Base-by-base conservation (phyloP, 2,797 vertebrate species). In the Esox lucius region DNA sequence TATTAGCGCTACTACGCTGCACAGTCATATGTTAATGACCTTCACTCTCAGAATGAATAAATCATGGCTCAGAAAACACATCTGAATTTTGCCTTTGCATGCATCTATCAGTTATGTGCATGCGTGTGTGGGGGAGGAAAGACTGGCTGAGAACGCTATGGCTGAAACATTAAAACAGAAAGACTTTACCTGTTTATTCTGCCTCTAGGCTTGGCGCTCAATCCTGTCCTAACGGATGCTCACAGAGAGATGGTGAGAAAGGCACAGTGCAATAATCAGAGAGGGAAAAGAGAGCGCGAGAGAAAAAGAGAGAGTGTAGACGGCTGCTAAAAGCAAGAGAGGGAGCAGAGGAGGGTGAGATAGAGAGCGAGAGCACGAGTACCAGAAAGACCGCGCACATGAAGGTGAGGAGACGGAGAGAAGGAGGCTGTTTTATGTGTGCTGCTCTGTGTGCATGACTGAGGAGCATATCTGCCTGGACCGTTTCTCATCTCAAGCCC, bases 1-100 rank as follows among this genome's bases (percentile, higher is more conserved):
- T 89, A 87, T 90, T 89, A 91, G 88, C 88, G 84, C 88, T 6
- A 31, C 13, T 86, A 80, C 81, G 84, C 82, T 72, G 77, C 85
- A 74, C 87, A 89, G 84, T 90, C 86, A 83, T 87, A 94, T 94
- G 91, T 90, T 93, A 94, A 94, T 94, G 83, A 83, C 73, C 77
- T 82, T 78, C 73, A 81, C 85, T 82, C 85, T 78, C 65, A 83
- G 86, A 89, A 92, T 91, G 87, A 91, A 94, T 92, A 92, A 91
- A 93, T 92, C 85, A 93, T 89, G 85, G 77, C 82, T 72, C 75
- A 87, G 83, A 89, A 91, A 90, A 87, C 82, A 87, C 84, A 88
- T 87, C 89, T 81, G 83, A 89, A 73, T 75, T 78, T 61, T 82
- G 88, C 77, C 76, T 84, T 85, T 80, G 24, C 70, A 19, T 80